Conservation (phyloP, 1,140 invertebrate genomes). For the Gerris buenoi region DNA sequence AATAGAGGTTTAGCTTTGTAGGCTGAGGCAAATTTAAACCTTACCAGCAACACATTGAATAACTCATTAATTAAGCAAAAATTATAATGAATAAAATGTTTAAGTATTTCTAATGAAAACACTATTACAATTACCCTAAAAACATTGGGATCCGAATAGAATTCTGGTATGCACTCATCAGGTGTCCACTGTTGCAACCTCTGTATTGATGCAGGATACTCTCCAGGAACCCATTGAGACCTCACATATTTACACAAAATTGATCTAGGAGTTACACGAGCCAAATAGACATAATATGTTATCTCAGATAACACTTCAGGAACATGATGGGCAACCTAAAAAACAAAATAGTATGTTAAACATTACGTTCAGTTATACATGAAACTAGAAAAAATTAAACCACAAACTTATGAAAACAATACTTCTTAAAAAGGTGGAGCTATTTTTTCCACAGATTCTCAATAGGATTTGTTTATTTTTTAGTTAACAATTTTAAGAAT, state of each 20-base stretch:
- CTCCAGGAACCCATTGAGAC: conserved; percentile 83
- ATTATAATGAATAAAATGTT: not conserved
- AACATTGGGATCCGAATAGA: conserved; percentile 77
- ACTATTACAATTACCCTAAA: conserved; percentile 45
- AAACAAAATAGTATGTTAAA: no score
- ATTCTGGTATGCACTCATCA: conserved; percentile 94
- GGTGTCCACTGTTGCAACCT: conserved; percentile 89
- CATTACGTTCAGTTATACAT: no score
- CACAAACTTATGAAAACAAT: no score
- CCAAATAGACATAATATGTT: conserved; percentile 93
- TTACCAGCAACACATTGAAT: not conserved
- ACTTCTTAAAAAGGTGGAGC: no score
- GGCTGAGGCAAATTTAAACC: no score
- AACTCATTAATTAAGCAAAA: not conserved
- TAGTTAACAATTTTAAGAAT: no score
- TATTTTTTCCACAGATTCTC: no score
- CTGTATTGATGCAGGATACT: conserved; percentile 86
- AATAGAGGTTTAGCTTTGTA: no score
- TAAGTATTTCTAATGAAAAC: not conserved
- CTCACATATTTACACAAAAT: conserved; percentile 83
- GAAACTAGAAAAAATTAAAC: no score
- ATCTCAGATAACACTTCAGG: conserved; percentile 92
- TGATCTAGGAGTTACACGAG: conserved; percentile 58
- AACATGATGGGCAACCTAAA: conserved; percentile 74
- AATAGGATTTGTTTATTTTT: no score